Evolutionary conservation across 2,113 vertebrate species (phyloP).

Genomic region (Epinephelus fuscoguttatus): DNA sequence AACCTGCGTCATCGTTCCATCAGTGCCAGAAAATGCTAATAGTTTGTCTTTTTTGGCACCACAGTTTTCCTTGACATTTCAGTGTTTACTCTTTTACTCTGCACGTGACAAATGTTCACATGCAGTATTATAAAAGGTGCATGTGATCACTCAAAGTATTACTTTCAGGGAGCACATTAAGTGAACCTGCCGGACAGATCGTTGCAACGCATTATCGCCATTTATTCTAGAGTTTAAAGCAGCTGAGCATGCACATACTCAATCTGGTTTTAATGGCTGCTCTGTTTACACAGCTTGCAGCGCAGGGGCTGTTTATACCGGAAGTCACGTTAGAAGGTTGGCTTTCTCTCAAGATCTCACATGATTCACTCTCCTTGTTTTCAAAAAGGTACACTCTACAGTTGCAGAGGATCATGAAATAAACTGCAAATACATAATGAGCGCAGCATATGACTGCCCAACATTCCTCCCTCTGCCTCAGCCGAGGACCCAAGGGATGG

Average conservation of each 20-base stretch:
- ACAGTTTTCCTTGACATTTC: background rate
- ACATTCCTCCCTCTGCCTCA: constrained; percentile 59
- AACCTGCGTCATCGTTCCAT: background rate
- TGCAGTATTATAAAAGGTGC: background rate
- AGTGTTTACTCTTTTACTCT: background rate
- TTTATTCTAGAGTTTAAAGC: constrained; percentile 15
- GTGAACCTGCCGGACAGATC: background rate
- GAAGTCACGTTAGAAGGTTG: constrained; percentile 23
- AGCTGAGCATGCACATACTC: constrained; percentile 32
- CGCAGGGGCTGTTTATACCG: constrained; percentile 37
- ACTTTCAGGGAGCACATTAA: background rate
- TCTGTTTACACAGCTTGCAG: constrained; percentile 68
- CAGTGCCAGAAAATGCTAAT: background rate
- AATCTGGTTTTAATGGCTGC: constrained; percentile 55
- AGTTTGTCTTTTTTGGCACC: background rate
- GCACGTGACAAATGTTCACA: background rate
- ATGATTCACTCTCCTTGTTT: constrained; percentile 27
- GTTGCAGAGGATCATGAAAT: constrained; percentile 22
- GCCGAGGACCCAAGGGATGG: constrained; percentile 40
- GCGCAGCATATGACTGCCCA: constrained; percentile 53
- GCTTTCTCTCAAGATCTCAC: constrained; percentile 30
- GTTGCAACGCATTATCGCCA: background rate
- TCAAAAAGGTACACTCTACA: constrained; percentile 40
- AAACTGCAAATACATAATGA: constrained; percentile 47
- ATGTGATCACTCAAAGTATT: background rate